These are phyloP conservation scores for Cryptocephalus primarius DNA, from an alignment of 2,888 invertebrate species.

Conservation along the genomic window DNA sequence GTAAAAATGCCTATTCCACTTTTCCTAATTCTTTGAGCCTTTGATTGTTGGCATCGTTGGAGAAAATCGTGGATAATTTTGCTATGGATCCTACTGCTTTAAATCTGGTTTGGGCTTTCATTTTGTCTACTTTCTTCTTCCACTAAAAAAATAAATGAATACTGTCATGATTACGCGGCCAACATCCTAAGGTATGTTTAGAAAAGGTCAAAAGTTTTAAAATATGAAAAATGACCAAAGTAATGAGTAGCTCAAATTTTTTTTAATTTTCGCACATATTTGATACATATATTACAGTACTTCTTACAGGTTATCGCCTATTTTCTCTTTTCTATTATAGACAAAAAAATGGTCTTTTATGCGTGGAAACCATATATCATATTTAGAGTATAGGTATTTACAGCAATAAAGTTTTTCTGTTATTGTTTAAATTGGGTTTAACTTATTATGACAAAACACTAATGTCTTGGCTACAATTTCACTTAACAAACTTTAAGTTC, in stretches of 20 bases:
- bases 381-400: too few species aligned
- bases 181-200: background rate
- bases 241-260: too few species aligned
- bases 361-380: too few species aligned
- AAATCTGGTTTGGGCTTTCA: conserved; percentile 53
- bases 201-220: background rate
- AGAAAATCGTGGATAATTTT: conserved; percentile 37
- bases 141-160: conserved; percentile 39
- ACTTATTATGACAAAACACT: background rate
- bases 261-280: too few species aligned
- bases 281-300: too few species aligned
- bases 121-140: conserved; percentile 57
- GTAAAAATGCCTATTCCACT: too few species aligned
- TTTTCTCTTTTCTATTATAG: background rate
- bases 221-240: background rate
- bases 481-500: background rate
- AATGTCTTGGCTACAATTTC: background rate
- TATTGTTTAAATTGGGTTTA: background rate
- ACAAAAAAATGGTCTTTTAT: background rate
- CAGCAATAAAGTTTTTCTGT: too few species aligned
- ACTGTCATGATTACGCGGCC: background rate
- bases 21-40: too few species aligned
- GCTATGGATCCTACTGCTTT: conserved; percentile 58
- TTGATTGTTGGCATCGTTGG: conserved; percentile 15
- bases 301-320: too few species aligned